phyloP scores from a whole-genome alignment of 2,888 invertebrate genomes.

The Laspeyria flexula region DNA sequence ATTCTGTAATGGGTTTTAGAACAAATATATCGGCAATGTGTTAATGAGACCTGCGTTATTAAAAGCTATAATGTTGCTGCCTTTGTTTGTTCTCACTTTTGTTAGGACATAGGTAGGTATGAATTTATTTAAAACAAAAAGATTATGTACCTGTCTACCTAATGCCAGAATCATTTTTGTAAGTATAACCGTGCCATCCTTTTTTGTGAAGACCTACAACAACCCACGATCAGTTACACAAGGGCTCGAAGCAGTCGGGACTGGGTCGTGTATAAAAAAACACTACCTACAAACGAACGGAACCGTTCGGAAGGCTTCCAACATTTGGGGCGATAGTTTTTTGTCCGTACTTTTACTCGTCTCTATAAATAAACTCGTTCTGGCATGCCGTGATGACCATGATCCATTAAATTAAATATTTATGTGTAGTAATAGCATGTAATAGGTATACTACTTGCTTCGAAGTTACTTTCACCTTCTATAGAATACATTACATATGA shows the following conservation, averaged over 20 bases:
- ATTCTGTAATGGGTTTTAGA: no score
- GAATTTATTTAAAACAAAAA: no score
- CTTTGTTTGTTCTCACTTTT: no score
- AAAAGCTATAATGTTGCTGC: no score
- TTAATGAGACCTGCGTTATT: no score
- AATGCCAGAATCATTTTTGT: slow-evolving; percentile 26
- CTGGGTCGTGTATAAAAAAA: slow-evolving; percentile 63
- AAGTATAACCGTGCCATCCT: slow-evolving; percentile 7
- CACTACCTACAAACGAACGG: slow-evolving; percentile 52
- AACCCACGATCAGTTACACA: slow-evolving; percentile 60
- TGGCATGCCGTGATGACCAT: slow-evolving; percentile 52
- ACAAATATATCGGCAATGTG: no score
- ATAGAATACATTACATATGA: slow-evolving; percentile 20
- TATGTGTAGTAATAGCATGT: slow-evolving; percentile 25
- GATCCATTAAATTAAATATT: slow-evolving; percentile 52
- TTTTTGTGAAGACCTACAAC: slow-evolving; percentile 67
- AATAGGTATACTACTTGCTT: slow-evolving; percentile 7
- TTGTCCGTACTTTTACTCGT: slow-evolving; percentile 66
- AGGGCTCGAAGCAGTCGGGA: slow-evolving; percentile 45
- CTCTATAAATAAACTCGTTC: slow-evolving; percentile 74
- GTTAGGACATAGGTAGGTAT: no score
- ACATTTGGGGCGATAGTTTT: slow-evolving; percentile 72
- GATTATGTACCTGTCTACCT: no score
- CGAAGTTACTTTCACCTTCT: slow-evolving; percentile 56
- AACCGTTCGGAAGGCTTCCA: slow-evolving; percentile 68